phyloP scores from a whole-genome alignment of 2,888 invertebrate species.

The Hermaeophaga mercurialis region DNA sequence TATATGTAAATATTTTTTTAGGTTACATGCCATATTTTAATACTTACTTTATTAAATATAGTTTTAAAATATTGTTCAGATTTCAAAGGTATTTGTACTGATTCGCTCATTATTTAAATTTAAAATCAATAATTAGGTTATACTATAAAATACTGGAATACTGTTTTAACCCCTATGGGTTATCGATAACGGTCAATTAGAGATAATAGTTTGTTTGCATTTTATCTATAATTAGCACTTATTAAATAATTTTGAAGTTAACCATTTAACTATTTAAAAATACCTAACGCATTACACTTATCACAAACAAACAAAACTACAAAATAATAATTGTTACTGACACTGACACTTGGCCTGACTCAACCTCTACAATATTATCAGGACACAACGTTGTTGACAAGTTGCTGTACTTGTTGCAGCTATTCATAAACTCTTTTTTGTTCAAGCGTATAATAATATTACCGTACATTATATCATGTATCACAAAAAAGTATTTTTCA shows the following conservation, averaged over 20 bases:
- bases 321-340: neutral
- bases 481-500: too few species aligned
- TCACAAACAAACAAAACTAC: slow-evolving; percentile 2
- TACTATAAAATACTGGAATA: neutral
- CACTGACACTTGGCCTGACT: slow-evolving; percentile 2
- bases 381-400: too few species aligned
- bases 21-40: too few species aligned
- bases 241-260: neutral
- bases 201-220: neutral
- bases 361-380: neutral
- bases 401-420: too few species aligned
- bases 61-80: slow-evolving; percentile 42
- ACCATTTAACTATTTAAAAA: neutral
- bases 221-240: slow-evolving; percentile 2
- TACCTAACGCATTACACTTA: neutral
- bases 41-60: slow-evolving; percentile 46
- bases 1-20: neutral
- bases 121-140: neutral
- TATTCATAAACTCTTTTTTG: too few species aligned
- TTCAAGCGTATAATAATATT: too few species aligned
- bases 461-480: too few species aligned
- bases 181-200: neutral
- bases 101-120: slow-evolving; percentile 13
- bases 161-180: neutral
- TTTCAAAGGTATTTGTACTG: slow-evolving; percentile 40